These are phyloP conservation scores for Saguinus imperator DNA, from an alignment of 2,113 vertebrate species.

Conservation along the genomic window DNA sequence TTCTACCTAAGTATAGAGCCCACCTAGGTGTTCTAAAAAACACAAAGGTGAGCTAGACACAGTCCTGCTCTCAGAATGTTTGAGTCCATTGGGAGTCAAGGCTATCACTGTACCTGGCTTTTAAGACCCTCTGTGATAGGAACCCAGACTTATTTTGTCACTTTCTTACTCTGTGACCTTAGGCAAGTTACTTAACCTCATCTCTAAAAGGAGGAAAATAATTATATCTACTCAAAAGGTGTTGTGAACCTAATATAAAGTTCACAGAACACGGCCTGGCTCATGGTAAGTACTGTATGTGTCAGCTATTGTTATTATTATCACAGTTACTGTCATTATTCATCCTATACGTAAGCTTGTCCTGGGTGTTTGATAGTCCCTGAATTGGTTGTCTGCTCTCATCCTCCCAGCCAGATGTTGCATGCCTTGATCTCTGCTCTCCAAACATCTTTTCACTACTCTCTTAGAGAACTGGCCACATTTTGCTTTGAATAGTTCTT, in stretches of 20 bases:
- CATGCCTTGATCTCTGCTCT: slow-evolving; percentile 62
- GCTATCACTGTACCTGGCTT: not conserved
- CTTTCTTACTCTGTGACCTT: not conserved
- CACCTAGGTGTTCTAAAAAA: not conserved
- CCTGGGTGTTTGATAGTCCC: slow-evolving; percentile 35
- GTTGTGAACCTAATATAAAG: not conserved
- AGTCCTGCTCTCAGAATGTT: not conserved
- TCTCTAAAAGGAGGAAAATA: slow-evolving; percentile 27
- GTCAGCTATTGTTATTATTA: not conserved
- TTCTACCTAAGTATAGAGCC: not conserved
- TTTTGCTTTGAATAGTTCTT: slow-evolving; percentile 75
- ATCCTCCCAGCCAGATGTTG: slow-evolving; percentile 60
- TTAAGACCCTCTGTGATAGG: not conserved
- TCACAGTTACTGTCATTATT: not conserved
- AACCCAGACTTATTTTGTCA: not conserved
- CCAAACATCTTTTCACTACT: slow-evolving; percentile 69
- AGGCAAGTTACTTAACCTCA: not conserved
- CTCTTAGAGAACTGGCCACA: slow-evolving; percentile 62
- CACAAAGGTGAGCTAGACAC: not conserved
- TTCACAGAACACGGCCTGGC: not conserved
- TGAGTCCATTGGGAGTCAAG: not conserved
- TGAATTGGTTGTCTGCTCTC: slow-evolving; percentile 51
- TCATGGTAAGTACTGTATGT: not conserved
- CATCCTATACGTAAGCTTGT: slow-evolving; percentile 9
- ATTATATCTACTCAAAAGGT: not conserved